These are phyloP conservation scores for Enteromius fasciolatus DNA, from an alignment of 2,797 vertebrate genomes.

Conservation along the genomic window DNA sequence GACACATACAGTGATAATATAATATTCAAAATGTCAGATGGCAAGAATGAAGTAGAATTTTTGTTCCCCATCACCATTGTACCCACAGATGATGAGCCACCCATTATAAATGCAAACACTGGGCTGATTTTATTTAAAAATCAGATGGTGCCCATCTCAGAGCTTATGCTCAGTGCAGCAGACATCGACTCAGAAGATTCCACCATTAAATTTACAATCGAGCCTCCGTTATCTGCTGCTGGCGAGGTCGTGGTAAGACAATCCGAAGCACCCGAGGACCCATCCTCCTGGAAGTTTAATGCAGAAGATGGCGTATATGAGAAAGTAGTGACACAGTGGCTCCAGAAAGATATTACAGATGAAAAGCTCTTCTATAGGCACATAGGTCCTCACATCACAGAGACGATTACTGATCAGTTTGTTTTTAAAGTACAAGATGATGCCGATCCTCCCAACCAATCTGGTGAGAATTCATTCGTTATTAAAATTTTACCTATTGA, in stretches of 20 bases:
- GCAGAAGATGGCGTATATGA: constrained; percentile 83
- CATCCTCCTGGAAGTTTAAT: constrained; percentile 85
- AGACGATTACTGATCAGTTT: constrained; percentile 84
- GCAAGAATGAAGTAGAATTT: constrained; percentile 89
- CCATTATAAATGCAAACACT: constrained; percentile 90
- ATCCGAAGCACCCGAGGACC: constrained; percentile 82
- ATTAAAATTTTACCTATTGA: constrained; percentile 88
- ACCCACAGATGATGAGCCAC: constrained; percentile 92
- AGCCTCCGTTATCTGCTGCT: constrained; percentile 75
- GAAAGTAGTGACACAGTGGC: constrained; percentile 88
- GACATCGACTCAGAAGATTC: constrained; percentile 95
- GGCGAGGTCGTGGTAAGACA: constrained; percentile 87
- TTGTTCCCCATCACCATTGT: constrained; percentile 93
- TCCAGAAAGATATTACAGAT: constrained; percentile 88
- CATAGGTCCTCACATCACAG: constrained; percentile 84
- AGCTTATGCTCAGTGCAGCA: constrained; percentile 86
- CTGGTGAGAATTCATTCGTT: constrained; percentile 81
- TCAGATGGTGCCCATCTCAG: constrained; percentile 82
- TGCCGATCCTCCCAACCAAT: constrained; percentile 92
- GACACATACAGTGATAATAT: constrained; percentile 95
- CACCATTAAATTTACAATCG: constrained; percentile 83
- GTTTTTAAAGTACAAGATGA: constrained; percentile 91
- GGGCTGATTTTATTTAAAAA: constrained; percentile 89
- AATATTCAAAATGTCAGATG: constrained; percentile 89
- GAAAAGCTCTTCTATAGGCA: constrained; percentile 90